Conservation (phyloP, 1,140 invertebrate genomes). For the Coptotermes formosanus region DNA sequence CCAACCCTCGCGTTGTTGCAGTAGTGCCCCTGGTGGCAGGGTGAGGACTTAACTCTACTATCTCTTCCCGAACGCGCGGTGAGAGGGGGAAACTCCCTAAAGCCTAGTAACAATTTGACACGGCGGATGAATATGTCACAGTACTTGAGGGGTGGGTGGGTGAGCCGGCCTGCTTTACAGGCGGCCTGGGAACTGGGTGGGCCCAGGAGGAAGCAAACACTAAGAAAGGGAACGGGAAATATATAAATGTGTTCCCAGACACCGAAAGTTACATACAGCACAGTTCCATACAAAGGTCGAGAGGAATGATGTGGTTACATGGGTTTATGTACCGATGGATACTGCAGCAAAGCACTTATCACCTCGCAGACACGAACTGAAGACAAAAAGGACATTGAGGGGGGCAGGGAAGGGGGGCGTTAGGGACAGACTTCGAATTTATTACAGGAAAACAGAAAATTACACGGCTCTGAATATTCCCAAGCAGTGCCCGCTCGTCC, state of each 20-base stretch:
- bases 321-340: too few relatives aligned
- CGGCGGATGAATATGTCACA: slow-evolving; percentile 33
- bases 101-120: slow-evolving; percentile 32
- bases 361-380: too few relatives aligned
- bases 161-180: background rate
- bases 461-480: too few relatives aligned
- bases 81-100: slow-evolving; percentile 13
- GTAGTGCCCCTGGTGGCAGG: slow-evolving; percentile 15
- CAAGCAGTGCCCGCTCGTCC: too few relatives aligned
- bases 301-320: background rate
- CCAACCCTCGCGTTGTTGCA: background rate
- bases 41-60: slow-evolving; percentile 21
- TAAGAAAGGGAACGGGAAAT: background rate
- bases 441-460: too few relatives aligned
- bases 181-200: background rate
- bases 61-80: background rate
- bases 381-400: too few relatives aligned
- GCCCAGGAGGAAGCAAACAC: background rate
- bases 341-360: too few relatives aligned
- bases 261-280: background rate
- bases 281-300: background rate
- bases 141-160: background rate
- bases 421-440: too few relatives aligned
- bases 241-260: background rate
- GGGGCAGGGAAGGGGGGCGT: too few relatives aligned